Base-by-base conservation (phyloP, 2,888 invertebrate genomes). In the Synanthedon tipuliformis region DNA sequence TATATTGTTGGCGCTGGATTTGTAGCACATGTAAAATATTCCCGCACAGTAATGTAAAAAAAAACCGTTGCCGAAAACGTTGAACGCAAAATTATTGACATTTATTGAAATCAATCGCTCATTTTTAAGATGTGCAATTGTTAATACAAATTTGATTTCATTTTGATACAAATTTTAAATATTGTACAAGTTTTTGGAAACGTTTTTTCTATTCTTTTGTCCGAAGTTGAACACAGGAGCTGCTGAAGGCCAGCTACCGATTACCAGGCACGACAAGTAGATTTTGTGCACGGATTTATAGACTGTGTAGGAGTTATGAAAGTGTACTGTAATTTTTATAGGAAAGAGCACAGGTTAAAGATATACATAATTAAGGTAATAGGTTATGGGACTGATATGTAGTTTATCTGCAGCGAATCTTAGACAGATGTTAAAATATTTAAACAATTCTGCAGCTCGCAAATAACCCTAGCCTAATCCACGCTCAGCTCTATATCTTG, bases 381-480 rank as follows among this genome's bases (percentile, higher is more conserved):
- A 69, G 70, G 69, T 68, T 61, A 65, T 68, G 75, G 79, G 75
- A 76, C 73, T 69, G 67, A 69, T 65, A 67, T 66, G 66, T 62
- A 63, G 64, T 60, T 61, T 56, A 58, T 69, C 60, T 62, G 59
- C 66, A 71, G 63, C 72, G 34, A 75, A 65, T 71, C 63, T 73
- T 70, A 75, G 61, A 75, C 68, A 69, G 63, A 51, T 60, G 16
- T 18, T 12, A 15, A 49, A 16, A 18, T 16, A 10, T 61, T 56
- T 62, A 62, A 65, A 69, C 72, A 75, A 68, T 69, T 72, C 72
- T 75, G 73, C 74, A 74, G 77, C 81, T 81, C 78, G 87, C 87
- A 73, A 83, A 81, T 87, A 87, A 87, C 85, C 79, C 75, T 66
- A 34, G 87, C 87, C 87, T 87, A 87, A 87, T 86, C 75, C 78